Percentiles rank a stretch among this genome's conserved stretches.
Evolutionary conservation across 2,888 invertebrate species (phyloP).

Genomic region (Alviniconcha strummeri): DNA sequence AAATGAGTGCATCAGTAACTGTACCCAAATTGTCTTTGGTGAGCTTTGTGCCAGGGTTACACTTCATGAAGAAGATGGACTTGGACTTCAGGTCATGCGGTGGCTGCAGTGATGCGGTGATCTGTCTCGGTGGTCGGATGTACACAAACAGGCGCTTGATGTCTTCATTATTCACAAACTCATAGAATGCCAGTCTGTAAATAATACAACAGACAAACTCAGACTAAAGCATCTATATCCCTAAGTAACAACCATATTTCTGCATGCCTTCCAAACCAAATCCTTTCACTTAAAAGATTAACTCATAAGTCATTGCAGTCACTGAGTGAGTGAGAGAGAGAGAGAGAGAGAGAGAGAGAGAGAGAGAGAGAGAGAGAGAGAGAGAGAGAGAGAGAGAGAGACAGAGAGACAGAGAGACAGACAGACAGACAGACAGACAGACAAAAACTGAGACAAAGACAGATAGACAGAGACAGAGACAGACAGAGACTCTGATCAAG

Average conservation of each 20-base stretch:
- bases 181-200: slow-evolving; percentile 70
- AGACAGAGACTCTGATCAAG: too few species aligned
- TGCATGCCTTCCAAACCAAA: too few species aligned
- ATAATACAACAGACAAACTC: background rate
- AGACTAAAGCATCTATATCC: background rate
- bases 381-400: too few species aligned
- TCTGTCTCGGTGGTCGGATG: slow-evolving; percentile 59
- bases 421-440: background rate
- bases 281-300: too few species aligned
- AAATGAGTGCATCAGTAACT: background rate
- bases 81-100: slow-evolving; percentile 68
- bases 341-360: too few species aligned
- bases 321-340: too few species aligned
- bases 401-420: background rate
- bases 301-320: too few species aligned
- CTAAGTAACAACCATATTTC: too few species aligned
- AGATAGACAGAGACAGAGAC: too few species aligned
- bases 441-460: background rate
- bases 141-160: slow-evolving; percentile 68
- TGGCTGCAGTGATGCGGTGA: slow-evolving; percentile 67
- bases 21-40: slow-evolving; percentile 72
- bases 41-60: slow-evolving; percentile 69
- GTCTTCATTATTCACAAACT: slow-evolving; percentile 73
- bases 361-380: too few species aligned
- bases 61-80: slow-evolving; percentile 71